Evolutionary conservation across 2,888 invertebrate species (phyloP), one percentile per base, ranked within the genome.

Genomic region (Onthophagus sagittarius): DNA sequence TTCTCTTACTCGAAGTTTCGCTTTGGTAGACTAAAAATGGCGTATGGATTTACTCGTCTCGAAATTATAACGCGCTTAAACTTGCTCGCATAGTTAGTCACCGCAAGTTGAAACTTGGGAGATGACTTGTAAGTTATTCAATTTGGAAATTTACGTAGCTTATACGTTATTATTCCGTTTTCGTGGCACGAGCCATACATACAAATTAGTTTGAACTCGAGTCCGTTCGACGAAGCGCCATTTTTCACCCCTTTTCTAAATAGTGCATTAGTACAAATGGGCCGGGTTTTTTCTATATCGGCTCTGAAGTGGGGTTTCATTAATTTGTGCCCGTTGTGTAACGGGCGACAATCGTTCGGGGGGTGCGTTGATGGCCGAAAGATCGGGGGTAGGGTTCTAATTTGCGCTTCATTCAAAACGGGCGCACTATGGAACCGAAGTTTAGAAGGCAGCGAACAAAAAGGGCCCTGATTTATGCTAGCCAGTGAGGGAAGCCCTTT

Each of bases 401-500:
- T 70, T 72, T 72, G 31, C 72, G 69, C 74, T 72, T 72, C 63
- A 74, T 74, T 74, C 74, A 74, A 74, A 74, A 70, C 72, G 70
- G 63, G 53, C 67, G 67, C 23, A 72, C 72, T 72, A 15, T 64
- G 39, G 72, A 64, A 67, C 72, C 39, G 70, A 74, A 72, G 72
- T 74, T 71, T 71, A 71, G 64, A 64, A 33, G 63, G 63, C 69
- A 33, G 64, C 75, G 69, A 73, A 75, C 75, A 75, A 75, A 74
- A 75, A 72, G 71, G 62, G 6, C 31, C 65, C 70, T 75, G 73
- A 75, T 75, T 75, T 75, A 75, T 75, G 71, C 65, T 70, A 70
- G 32, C 71, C 71, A 73, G 71, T 73, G 71, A 71, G 73, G 63
- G 71, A 63, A 73, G 73, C 67, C 67, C 73, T 71, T 74, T 74